A percentile compares a stretch with the other conserved stretches of the same genome.
These are phyloP conservation scores for Caenorhabditis plicata DNA, from an alignment of 2,888 invertebrate genomes.

Conservation along the genomic window DNA sequence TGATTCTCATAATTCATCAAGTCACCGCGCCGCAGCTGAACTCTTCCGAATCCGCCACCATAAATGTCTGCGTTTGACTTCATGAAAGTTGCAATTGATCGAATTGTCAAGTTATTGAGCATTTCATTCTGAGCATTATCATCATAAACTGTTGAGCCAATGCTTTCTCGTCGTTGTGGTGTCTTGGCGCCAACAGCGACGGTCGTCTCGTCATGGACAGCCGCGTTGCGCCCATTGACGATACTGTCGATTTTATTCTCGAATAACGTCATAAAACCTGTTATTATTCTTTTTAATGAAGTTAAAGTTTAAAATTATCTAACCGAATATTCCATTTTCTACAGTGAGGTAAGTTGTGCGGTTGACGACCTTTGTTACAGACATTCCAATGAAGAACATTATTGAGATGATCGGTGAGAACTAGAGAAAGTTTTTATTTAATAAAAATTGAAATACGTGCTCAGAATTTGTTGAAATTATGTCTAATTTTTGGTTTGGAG, in stretches of 20 bases:
- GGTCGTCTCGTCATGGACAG: background rate
- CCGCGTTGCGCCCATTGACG: background rate
- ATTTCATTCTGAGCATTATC: constrained; percentile 35
- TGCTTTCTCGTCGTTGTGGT: background rate
- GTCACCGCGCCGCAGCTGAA: constrained; percentile 32
- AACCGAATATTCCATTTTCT: constrained; percentile 50
- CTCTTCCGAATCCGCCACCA: constrained; percentile 47
- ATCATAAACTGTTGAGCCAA: constrained; percentile 3
- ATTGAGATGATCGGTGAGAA: constrained; percentile 41
- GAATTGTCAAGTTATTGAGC: constrained; percentile 48
- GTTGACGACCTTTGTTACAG: constrained; percentile 50
- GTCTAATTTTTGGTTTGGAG: too few relatives aligned
- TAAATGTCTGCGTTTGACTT: constrained; percentile 45
- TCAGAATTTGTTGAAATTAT: too few relatives aligned
- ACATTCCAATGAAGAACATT: constrained; percentile 50
- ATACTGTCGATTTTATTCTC: constrained; percentile 25
- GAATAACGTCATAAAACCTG: constrained; percentile 16
- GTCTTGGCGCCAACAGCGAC: constrained; percentile 3
- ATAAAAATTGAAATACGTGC: too few relatives aligned
- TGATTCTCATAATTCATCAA: constrained; percentile 16
- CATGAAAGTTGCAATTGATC: constrained; percentile 51
- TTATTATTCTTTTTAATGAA: background rate
- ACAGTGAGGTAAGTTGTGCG: constrained; percentile 44
- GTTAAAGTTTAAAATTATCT: background rate
- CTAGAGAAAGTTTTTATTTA: too few relatives aligned